Evolutionary conservation across 2,888 invertebrate genomes (phyloP), one percentile per base, ranked within the genome.

Genomic region (Tribolium freemani): DNA sequence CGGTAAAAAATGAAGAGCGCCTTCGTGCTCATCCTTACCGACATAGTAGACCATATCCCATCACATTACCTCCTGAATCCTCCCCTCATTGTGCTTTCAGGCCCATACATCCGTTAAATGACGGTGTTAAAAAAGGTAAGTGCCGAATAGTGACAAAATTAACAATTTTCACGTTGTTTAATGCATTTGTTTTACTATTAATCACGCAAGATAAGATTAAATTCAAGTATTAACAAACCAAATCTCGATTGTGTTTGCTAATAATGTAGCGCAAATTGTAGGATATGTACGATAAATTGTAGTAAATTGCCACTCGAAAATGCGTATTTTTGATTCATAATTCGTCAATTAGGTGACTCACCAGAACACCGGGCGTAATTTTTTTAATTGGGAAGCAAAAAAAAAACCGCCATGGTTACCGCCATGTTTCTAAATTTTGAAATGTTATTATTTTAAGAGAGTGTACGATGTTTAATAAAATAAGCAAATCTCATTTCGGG

Each of bases 41-140:
- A 2, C 3, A 5, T 16, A n/a, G n/a, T n/a, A 53, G 69, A 5
- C 73, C 73, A n/a, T 73, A 66, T 26, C 69, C 69, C 56, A 16
- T 51, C n/a, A 53, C 44, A 13, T 6, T 72, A 1, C 72, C 72
- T 2, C 69, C 73, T 20, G 58, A 69, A 31, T 58, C 51, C 44
- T 69, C 73, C 21, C 69, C 73, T 0, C 66, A 57, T 21, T 30
- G 46, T 9, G 11, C 63, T 10, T 69, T 64, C 13, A 58, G 64
- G 8, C 72, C 72, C 10, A 72, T 72, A n/a, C 57, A 72, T 53
- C 69, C 69, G 1, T 31, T 45, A 3, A 56, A 61, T 50, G 48
- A 68, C 30, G 46, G 54, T n/a, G 26, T 72, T 11, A 72, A 68
- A 61, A 31, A 16, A 20, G 60, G 69, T 72, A 64, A 69, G 64